Evolutionary conservation across 1,140 invertebrate species (phyloP).

Genomic region (Prorops nasuta): DNA sequence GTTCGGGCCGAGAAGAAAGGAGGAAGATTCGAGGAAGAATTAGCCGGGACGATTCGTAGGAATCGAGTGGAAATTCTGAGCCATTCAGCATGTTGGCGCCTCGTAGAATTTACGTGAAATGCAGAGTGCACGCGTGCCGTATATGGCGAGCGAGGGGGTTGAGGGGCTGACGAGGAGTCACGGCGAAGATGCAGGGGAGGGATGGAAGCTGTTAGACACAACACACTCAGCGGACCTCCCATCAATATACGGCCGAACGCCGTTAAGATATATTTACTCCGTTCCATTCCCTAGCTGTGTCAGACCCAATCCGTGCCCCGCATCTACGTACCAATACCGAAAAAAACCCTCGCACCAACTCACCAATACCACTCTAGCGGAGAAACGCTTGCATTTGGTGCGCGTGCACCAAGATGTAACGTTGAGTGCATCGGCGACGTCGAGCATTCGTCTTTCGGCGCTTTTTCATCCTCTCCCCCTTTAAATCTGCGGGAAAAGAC

Average conservation of each 20-base stretch:
- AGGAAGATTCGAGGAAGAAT: no score
- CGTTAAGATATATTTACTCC: conserved; percentile 52
- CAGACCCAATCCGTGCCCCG: no score
- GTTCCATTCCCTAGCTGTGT: conserved; percentile 33
- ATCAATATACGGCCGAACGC: conserved; percentile 49
- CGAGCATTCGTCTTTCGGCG: conserved; percentile 35
- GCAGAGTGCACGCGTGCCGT: background rate
- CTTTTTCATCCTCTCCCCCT: conserved; percentile 15
- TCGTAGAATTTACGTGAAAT: no score
- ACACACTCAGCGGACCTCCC: conserved; percentile 52
- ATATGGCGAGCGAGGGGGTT: background rate
- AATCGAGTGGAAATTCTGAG: no score
- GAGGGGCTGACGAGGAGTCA: background rate
- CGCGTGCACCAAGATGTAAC: conserved; percentile 14
- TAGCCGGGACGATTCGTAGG: no score
- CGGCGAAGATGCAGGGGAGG: background rate
- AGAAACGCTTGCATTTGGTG: conserved; percentile 8
- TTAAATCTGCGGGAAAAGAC: background rate
- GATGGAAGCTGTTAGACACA: conserved; percentile 46
- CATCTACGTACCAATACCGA: no score
- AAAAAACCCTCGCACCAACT: background rate
- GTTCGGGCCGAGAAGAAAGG: no score
- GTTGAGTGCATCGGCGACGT: conserved; percentile 35
- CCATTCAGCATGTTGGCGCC: no score
- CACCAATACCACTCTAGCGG: conserved; percentile 3